These are phyloP conservation scores for Oenanthe melanoleuca DNA, from an alignment of 2,113 vertebrate genomes.

Conservation along the genomic window DNA sequence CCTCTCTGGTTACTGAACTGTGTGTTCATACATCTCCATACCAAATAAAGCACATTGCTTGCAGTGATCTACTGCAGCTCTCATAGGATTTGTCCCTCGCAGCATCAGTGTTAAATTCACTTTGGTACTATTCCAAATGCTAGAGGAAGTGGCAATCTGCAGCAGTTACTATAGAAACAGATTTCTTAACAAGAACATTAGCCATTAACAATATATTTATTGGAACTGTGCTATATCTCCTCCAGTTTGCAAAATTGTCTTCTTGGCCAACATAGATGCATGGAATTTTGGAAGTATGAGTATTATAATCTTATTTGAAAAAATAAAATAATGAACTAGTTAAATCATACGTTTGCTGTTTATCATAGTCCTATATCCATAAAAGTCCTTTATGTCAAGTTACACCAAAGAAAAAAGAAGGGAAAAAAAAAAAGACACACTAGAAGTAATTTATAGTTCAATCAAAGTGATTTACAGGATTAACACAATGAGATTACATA, in stretches of 20 bases:
- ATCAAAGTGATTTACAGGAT: background rate
- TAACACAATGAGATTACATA: background rate
- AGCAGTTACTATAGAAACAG: conserved; percentile 63
- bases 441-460: background rate
- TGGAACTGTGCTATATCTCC: background rate
- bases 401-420: background rate
- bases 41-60: conserved; percentile 31
- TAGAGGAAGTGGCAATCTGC: background rate
- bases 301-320: background rate
- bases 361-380: background rate
- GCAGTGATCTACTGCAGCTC: background rate
- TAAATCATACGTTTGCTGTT: background rate
- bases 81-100: background rate
- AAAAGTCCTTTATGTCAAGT: background rate
- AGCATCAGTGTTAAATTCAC: conserved; percentile 33
- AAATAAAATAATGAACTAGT: background rate
- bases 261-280: background rate
- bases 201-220: background rate
- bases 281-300: background rate
- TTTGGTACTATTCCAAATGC: conserved; percentile 41
- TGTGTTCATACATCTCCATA: background rate
- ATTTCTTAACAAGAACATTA: conserved; percentile 14
- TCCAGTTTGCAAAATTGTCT: background rate
- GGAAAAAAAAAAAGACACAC: background rate
- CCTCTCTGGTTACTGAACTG: background rate